These are phyloP conservation scores for Leptopilina clavipes DNA, from an alignment of 1,140 invertebrate genomes.

Conservation along the genomic window DNA sequence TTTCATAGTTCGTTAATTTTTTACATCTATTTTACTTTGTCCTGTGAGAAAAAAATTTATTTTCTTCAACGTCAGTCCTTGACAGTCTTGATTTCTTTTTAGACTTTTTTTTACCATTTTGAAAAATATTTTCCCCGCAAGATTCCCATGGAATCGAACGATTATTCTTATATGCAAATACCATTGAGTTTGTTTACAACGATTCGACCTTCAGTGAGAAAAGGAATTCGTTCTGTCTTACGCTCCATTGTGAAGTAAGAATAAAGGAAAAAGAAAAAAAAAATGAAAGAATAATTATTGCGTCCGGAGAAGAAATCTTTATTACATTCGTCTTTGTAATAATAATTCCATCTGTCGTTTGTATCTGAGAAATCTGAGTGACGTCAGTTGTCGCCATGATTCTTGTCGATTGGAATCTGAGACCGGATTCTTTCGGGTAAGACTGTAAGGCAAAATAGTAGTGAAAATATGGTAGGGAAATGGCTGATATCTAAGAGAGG, in stretches of 20 bases:
- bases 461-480: neutral
- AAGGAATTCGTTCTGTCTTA: neutral
- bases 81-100: too few species aligned
- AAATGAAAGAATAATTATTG: too few species aligned
- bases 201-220: neutral
- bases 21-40: too few species aligned
- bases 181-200: neutral
- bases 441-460: slow-evolving; percentile 6
- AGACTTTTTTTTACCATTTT: too few species aligned
- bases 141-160: neutral
- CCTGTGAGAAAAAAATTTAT: too few species aligned
- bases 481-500: neutral
- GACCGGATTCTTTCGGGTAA: slow-evolving; percentile 9
- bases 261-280: neutral
- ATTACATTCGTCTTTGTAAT: slow-evolving; percentile 1
- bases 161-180: slow-evolving; percentile 20
- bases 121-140: neutral
- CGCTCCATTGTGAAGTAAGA: neutral
- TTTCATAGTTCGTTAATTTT: too few species aligned
- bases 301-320: neutral
- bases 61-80: too few species aligned
- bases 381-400: slow-evolving; percentile 29
- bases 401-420: slow-evolving; percentile 25
- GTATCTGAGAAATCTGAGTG: neutral
- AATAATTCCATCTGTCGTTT: neutral